Conservation (phyloP, 1,140 invertebrate species). For the Atopsyche davidsoni region DNA sequence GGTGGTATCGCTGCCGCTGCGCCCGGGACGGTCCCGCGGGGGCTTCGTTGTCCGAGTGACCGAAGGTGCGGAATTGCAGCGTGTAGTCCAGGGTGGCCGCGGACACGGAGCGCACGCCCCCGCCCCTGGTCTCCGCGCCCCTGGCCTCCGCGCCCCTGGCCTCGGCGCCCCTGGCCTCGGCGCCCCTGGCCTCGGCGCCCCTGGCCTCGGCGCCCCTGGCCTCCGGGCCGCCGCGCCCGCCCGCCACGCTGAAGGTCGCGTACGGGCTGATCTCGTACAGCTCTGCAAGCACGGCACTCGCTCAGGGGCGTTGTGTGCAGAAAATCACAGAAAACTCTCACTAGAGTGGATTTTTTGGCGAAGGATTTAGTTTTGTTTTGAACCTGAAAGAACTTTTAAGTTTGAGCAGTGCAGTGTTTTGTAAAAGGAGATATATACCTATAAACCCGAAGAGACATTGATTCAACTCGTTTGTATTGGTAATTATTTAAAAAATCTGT, state of each 20-base stretch:
- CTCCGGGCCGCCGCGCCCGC: conserved; percentile 29
- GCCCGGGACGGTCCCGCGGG: conserved; percentile 5
- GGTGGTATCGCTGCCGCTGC: conserved; percentile 15
- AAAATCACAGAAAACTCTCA: too few relatives aligned
- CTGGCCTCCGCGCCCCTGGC: conserved; percentile 36
- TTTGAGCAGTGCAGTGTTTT: too few relatives aligned
- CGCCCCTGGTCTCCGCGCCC: conserved; percentile 45
- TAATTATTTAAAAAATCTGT: too few relatives aligned
- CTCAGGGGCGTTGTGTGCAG: too few relatives aligned
- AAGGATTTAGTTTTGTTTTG: too few relatives aligned
- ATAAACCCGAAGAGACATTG: too few relatives aligned
- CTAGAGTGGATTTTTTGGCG: too few relatives aligned
- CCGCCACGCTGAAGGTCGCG: conserved; percentile 64
- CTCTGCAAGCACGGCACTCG: conserved; percentile 50
- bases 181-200: conserved; percentile 34
- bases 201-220: conserved; percentile 37
- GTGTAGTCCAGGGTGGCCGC: conserved; percentile 60
- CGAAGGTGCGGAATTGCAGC: conserved; percentile 68
- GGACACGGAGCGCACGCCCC: conserved; percentile 35
- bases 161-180: conserved; percentile 37
- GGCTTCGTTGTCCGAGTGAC: conserved; percentile 58
- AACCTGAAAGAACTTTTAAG: too few relatives aligned
- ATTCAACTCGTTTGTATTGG: too few relatives aligned
- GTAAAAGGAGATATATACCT: too few relatives aligned
- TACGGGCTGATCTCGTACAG: conserved; percentile 72